Base-by-base conservation (phyloP, 1,140 invertebrate genomes). In the Neodiprion lecontei region DNA sequence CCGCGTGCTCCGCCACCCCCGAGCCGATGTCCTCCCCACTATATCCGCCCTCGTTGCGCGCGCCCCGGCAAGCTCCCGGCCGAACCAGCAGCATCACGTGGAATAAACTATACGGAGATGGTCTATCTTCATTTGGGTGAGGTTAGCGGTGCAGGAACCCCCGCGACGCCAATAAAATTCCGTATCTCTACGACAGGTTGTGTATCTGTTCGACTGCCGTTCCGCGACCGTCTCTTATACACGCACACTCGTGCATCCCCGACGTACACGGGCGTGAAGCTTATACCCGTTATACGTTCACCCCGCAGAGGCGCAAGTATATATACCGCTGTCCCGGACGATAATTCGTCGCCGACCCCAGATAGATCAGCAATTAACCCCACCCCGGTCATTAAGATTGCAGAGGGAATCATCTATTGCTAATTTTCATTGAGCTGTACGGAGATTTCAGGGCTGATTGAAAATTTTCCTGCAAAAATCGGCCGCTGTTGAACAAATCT, bases 51-150 rank as follows among this genome's bases (percentile, higher is more conserved):
- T 61, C 53, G 11, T 61, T 61, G 53, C 53, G 53, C 53, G 53
- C 53, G 53, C 53, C 53, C 61, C 67, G 67, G 67, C 69, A 47
- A 67, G 80, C 75, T 75, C 76, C 70, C 74, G 71, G 77, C 83
- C 85, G 82, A 84, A 82, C 85, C 78, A 78, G 49, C 11, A 70
- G 69, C 74, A 70, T 50, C 47, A 72, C 48, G 70, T 48, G 40
- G 48, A 71, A 71, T 71, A 71, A 71, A 71, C 70, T 49, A 48
- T 71, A 23, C 40, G 28, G 77, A 80, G 77, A 82, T 80, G 77
- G 82, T 88, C 77, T 77, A 84, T 87, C 87, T 87, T 88, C 85
- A 87, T 87, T 88, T 87, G 79, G 81, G 76, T 77, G 79, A 79
- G 81, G 79, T 79, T 77, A 77, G 75, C 53, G 73, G 74, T 47